Conservation (phyloP, 92 coral and sea anemone genomes). For the Porites rus region DNA sequence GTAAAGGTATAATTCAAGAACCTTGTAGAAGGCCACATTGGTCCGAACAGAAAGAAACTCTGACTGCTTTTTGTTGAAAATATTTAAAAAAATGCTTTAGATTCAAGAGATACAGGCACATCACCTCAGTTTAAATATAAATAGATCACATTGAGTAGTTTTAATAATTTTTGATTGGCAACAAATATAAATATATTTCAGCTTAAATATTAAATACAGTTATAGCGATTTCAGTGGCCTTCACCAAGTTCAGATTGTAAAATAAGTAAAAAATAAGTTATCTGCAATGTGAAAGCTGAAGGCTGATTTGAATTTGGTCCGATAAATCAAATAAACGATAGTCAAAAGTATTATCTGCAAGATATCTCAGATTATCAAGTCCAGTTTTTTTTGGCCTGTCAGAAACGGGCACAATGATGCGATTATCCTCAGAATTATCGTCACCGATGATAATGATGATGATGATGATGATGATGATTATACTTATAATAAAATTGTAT, state of each 20-base stretch:
- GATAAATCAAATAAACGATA: background rate
- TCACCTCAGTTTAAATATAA: background rate
- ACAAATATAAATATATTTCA: constrained; percentile 21
- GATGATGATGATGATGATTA: too few species aligned
- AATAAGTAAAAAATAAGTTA: constrained; percentile 6
- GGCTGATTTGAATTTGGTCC: background rate
- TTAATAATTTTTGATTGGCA: background rate
- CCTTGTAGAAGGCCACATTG: constrained; percentile 18
- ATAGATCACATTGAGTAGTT: background rate
- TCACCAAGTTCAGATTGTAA: background rate
- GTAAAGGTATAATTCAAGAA: background rate
- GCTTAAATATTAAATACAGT: constrained; percentile 34
- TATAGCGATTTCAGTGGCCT: constrained; percentile 8
- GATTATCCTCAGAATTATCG: too few species aligned
- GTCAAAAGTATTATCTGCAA: background rate
- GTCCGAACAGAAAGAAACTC: too few species aligned
- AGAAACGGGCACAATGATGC: background rate
- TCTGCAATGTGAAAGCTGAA: background rate
- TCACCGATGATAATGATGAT: background rate
- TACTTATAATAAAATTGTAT: background rate
- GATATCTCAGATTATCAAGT: background rate
- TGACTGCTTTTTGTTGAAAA: background rate
- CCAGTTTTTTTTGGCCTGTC: background rate
- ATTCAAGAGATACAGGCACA: background rate
- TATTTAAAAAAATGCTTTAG: background rate